Conservation (phyloP, 2,888 invertebrate genomes). For the Dusona sp. region DNA sequence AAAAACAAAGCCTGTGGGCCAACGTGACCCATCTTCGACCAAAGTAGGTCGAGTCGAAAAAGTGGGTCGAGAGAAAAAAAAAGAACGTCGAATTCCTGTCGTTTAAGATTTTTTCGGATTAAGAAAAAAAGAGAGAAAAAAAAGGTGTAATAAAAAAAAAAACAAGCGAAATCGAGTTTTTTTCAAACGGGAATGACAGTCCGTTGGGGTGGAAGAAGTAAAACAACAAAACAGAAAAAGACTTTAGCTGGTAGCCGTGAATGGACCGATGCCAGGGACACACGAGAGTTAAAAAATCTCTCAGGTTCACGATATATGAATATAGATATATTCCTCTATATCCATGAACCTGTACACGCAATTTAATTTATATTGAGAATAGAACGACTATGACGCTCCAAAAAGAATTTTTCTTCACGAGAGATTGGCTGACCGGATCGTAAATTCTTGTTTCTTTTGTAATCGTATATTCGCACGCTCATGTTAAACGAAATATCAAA, state of each 20-base stretch:
- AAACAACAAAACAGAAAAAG: background rate
- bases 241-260: background rate
- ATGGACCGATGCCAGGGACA: slow-evolving; percentile 40
- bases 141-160: background rate
- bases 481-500: background rate
- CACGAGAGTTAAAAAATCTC: slow-evolving; percentile 18
- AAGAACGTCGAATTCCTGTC: background rate
- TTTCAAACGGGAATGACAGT: background rate
- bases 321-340: background rate
- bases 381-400: slow-evolving; percentile 3
- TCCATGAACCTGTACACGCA: background rate
- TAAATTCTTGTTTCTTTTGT: background rate
- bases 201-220: background rate
- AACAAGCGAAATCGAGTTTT: background rate
- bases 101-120: background rate
- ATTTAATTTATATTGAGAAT: slow-evolving; percentile 31
- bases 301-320: background rate
- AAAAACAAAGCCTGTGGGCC: background rate
- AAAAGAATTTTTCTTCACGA: slow-evolving; percentile 19
- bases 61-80: background rate
- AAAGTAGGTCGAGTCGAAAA: background rate
- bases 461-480: background rate
- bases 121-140: background rate
- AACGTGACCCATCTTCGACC: background rate
- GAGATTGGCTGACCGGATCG: background rate